Evolutionary conservation across 1,140 invertebrate species (phyloP).

Genomic region (Sitobion miscanthi): DNA sequence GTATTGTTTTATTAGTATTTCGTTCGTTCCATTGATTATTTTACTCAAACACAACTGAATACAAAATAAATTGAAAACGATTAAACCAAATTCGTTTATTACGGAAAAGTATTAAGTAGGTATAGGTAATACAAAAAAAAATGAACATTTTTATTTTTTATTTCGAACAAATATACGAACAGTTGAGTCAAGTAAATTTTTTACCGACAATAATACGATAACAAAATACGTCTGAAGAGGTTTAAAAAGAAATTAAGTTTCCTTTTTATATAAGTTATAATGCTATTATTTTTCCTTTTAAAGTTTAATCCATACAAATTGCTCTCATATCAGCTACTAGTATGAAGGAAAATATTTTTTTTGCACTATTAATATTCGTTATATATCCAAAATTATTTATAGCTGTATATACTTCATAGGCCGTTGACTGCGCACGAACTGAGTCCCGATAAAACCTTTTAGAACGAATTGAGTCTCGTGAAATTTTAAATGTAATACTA

Average conservation of each 20-base stretch:
- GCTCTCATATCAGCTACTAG: background rate
- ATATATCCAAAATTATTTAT: too few species aligned
- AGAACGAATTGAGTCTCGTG: too few species aligned
- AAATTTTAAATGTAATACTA: too few species aligned
- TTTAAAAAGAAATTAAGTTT: background rate
- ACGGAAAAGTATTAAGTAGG: background rate
- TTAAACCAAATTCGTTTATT: constrained; percentile 3
- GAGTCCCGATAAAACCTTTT: too few species aligned
- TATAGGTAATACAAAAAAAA: background rate
- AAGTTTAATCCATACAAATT: background rate
- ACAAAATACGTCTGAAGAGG: background rate
- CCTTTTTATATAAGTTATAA: background rate
- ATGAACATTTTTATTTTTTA: too few species aligned
- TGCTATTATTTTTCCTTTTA: background rate
- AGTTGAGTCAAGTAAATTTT: background rate
- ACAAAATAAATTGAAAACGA: background rate
- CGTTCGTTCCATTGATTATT: background rate
- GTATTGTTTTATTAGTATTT: background rate
- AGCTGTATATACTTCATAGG: background rate
- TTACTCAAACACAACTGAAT: background rate
- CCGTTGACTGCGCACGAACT: too few species aligned
- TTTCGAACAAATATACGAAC: background rate
- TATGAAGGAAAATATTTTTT: background rate
- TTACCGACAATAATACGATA: background rate
- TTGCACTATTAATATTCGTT: background rate